Percentiles rank a stretch among this genome's conserved stretches.
Evolutionary conservation across 2,888 invertebrate species (phyloP).

Genomic region (Melolontha melolontha): DNA sequence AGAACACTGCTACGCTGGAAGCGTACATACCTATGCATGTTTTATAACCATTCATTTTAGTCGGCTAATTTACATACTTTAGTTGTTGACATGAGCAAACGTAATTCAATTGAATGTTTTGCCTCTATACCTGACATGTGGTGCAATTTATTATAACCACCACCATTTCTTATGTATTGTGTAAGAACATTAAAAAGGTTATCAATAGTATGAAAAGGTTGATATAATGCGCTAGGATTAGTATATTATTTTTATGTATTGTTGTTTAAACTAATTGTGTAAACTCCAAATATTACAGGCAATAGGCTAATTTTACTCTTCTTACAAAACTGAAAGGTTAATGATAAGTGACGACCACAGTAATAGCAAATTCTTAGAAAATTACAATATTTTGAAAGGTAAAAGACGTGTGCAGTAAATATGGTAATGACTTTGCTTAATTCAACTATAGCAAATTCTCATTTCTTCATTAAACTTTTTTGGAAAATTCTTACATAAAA

Average conservation of each 20-base stretch:
- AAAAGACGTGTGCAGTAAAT: too few relatives aligned
- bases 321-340: too few relatives aligned
- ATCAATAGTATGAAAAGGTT: slow-evolving; percentile 1
- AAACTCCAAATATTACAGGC: neutral
- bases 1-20: neutral
- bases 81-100: slow-evolving; percentile 20
- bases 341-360: too few relatives aligned
- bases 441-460: too few relatives aligned
- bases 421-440: too few relatives aligned
- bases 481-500: too few relatives aligned
- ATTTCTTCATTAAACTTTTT: too few relatives aligned
- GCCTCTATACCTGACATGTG: slow-evolving; percentile 6
- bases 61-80: slow-evolving; percentile 30
- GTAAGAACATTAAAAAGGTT: slow-evolving; percentile 25
- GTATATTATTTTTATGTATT: slow-evolving; percentile 9
- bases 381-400: too few relatives aligned
- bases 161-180: slow-evolving; percentile 17
- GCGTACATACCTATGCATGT: slow-evolving; percentile 9
- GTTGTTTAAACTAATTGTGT: neutral
- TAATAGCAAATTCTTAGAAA: too few relatives aligned
- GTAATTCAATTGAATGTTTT: slow-evolving; percentile 22
- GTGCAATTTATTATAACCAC: slow-evolving; percentile 14
- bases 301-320: neutral
- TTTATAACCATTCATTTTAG: slow-evolving; percentile 22
- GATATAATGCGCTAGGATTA: slow-evolving; percentile 6